Conservation (phyloP, 2,888 invertebrate genomes). For the Aporophyla lueneburgensis region DNA sequence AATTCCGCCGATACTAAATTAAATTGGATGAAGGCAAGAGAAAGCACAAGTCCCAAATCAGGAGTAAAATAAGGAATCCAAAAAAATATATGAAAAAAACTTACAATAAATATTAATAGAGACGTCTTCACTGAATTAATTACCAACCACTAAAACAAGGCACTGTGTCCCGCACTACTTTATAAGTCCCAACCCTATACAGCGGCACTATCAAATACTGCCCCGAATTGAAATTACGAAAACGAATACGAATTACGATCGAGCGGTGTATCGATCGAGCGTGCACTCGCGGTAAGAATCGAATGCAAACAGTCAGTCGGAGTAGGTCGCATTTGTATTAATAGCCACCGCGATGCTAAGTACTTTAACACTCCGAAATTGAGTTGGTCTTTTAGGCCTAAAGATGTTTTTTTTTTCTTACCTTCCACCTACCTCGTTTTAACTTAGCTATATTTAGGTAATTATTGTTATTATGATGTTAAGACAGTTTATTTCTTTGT, state of each 20-base stretch:
- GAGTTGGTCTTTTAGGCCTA: conserved; percentile 50
- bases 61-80: too few species aligned
- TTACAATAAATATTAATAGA: conserved; percentile 61
- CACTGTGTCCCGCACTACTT: conserved; percentile 54
- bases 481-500: too few species aligned
- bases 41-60: too few species aligned
- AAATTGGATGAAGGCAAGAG: neutral
- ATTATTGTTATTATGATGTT: too few species aligned
- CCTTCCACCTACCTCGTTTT: too few species aligned
- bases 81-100: conserved; percentile 34
- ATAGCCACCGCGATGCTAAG: conserved; percentile 76
- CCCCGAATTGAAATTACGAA: conserved; percentile 44
- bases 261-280: conserved; percentile 66
- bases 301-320: conserved; percentile 77
- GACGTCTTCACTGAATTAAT: conserved; percentile 67
- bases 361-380: conserved; percentile 67
- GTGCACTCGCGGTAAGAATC: conserved; percentile 76
- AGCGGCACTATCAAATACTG: conserved; percentile 51
- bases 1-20: neutral
- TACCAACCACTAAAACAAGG: conserved; percentile 72
- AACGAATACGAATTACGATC: conserved; percentile 56
- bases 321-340: conserved; percentile 83
- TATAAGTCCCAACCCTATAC: conserved; percentile 64
- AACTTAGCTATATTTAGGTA: too few species aligned
- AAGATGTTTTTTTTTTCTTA: too few species aligned